A percentile compares a stretch with the other conserved stretches of the same genome.
These are phyloP conservation scores for Geococcyx californianus DNA, from an alignment of 2,113 vertebrate genomes.

Conservation along the genomic window DNA sequence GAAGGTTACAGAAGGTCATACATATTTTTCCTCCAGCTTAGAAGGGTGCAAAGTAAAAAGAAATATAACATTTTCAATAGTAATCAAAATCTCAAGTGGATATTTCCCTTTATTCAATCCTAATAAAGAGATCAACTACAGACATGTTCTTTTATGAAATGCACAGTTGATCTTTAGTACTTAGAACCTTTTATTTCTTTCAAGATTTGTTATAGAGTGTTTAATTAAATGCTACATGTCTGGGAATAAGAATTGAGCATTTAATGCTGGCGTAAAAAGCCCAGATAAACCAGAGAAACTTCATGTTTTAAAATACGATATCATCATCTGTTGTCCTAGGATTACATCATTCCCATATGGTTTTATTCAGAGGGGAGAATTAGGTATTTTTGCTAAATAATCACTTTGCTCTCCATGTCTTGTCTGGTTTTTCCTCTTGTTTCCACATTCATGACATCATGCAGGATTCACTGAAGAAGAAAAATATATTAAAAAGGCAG, in stretches of 20 bases:
- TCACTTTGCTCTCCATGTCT: not conserved
- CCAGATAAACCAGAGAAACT: not conserved
- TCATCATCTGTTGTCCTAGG: not conserved
- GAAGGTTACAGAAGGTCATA: slow-evolving; percentile 7
- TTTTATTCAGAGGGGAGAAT: not conserved
- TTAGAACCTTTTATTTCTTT: not conserved
- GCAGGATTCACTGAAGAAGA: not conserved
- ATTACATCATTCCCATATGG: not conserved
- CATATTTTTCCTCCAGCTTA: not conserved
- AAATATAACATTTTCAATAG: not conserved
- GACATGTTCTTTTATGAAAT: not conserved
- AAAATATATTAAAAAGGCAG: not conserved
- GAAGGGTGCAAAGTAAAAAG: not conserved
- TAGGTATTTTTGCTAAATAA: not conserved
- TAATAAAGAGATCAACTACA: not conserved
- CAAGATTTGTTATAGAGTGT: not conserved
- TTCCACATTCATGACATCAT: not conserved
- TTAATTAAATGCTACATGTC: not conserved
- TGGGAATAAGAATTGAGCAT: not conserved
- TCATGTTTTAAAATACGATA: not conserved
- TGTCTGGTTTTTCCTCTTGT: not conserved
- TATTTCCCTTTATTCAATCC: not conserved
- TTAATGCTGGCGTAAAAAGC: not conserved
- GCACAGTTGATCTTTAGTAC: not conserved
- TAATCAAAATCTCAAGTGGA: not conserved